Evolutionary conservation across 2,797 vertebrate genomes (phyloP).

Genomic region (Coccyzus lansbergi): DNA sequence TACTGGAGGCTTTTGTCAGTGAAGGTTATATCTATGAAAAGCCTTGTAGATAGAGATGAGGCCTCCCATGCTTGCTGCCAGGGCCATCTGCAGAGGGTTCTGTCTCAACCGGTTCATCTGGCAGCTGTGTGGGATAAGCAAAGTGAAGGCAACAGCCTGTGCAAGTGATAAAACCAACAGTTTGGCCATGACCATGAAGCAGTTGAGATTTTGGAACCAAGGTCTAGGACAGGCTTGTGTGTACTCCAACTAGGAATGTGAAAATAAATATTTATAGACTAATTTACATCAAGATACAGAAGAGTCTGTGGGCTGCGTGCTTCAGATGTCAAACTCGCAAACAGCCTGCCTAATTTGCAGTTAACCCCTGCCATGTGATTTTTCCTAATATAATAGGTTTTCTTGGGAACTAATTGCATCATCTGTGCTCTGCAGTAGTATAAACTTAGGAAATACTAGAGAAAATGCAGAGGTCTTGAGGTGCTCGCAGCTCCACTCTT

Average conservation of each 20-base stretch:
- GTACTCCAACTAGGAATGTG: neutral
- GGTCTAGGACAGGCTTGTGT: neutral
- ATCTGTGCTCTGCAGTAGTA: neutral
- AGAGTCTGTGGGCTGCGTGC: neutral
- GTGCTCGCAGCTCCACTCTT: neutral
- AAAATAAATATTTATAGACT: constrained; percentile 44
- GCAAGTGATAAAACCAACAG: neutral
- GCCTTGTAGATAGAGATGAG: neutral
- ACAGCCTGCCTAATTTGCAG: neutral
- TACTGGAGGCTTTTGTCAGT: neutral
- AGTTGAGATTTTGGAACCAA: neutral
- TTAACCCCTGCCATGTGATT: neutral
- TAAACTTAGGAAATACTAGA: neutral
- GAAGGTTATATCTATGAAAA: neutral
- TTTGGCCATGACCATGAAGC: neutral
- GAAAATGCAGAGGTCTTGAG: neutral
- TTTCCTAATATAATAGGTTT: neutral
- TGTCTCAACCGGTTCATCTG: neutral
- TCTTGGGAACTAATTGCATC: neutral
- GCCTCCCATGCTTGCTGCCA: neutral
- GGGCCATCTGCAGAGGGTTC: neutral
- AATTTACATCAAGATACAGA: neutral
- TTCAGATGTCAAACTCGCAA: neutral
- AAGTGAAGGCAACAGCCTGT: neutral
- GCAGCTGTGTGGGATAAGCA: neutral